Conservation (phyloP, 1,140 invertebrate genomes). For the Venustaconcha ellipsiformis region DNA sequence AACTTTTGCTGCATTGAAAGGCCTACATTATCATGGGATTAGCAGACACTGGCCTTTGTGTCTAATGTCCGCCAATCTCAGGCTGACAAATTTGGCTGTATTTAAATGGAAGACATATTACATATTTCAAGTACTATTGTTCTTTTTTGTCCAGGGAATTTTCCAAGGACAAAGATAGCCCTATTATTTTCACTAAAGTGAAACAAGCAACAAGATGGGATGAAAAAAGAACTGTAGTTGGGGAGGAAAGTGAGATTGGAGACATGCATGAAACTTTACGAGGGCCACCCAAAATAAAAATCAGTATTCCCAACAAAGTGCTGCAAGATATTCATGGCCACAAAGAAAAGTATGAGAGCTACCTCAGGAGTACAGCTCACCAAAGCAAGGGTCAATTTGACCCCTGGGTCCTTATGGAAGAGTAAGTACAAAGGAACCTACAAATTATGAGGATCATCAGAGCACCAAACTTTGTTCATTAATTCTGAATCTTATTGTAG, state of each 20-base stretch:
- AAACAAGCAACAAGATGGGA: slow-evolving; percentile 17
- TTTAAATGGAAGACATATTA: no score
- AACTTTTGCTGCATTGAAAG: no score
- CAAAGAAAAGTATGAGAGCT: slow-evolving; percentile 42
- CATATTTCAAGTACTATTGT: not conserved
- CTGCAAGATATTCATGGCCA: slow-evolving; percentile 39
- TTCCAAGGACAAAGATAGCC: slow-evolving; percentile 13
- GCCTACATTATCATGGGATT: no score
- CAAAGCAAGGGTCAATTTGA: slow-evolving; percentile 50
- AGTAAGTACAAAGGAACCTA: slow-evolving; percentile 28
- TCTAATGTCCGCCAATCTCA: no score
- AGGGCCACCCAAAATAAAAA: slow-evolving; percentile 7
- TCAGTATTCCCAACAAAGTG: slow-evolving; percentile 34
- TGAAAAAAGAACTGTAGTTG: slow-evolving; percentile 9
- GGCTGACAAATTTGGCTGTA: no score
- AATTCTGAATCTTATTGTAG: not conserved
- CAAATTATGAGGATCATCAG: not conserved
- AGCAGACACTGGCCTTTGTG: no score
- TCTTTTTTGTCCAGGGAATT: slow-evolving; percentile 6
- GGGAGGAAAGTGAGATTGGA: slow-evolving; percentile 11
- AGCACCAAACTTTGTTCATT: not conserved
- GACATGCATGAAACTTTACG: not conserved
- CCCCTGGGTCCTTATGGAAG: slow-evolving; percentile 53
- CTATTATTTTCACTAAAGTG: slow-evolving; percentile 27
- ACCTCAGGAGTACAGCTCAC: slow-evolving; percentile 47